A percentile compares a stretch with the other conserved stretches of the same genome.
Evolutionary conservation across 2,888 invertebrate genomes (phyloP).

Genomic region (Spilarctia lutea): DNA sequence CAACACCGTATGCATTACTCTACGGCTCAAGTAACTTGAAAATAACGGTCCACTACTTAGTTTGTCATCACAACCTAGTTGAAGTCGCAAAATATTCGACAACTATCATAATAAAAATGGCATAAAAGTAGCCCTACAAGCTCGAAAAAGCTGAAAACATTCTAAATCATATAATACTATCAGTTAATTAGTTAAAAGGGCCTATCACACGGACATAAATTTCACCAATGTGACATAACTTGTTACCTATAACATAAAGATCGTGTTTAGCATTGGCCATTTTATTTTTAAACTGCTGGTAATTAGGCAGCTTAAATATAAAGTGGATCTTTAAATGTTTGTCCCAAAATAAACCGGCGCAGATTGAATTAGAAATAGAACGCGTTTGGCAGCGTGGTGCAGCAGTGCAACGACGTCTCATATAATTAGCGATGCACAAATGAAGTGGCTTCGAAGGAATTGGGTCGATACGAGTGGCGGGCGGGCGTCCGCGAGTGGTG

Average conservation of each 20-base stretch:
- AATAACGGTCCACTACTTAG: background rate
- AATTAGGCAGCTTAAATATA: slow-evolving; percentile 16
- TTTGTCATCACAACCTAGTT: background rate
- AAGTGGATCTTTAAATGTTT: slow-evolving; percentile 38
- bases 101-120: background rate
- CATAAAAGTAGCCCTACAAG: background rate
- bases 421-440: slow-evolving; percentile 85
- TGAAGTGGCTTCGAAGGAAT: slow-evolving; percentile 84
- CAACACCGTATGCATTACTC: background rate
- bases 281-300: slow-evolving; percentile 22
- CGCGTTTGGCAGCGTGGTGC: slow-evolving; percentile 68
- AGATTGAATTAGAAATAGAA: slow-evolving; percentile 76
- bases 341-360: slow-evolving; percentile 59
- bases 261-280: background rate
- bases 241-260: background rate
- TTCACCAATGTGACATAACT: background rate
- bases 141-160: background rate
- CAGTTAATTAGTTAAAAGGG: background rate
- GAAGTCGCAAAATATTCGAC: background rate
- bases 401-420: slow-evolving; percentile 68
- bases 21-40: background rate
- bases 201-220: background rate
- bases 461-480: slow-evolving; percentile 76
- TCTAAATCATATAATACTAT: background rate
- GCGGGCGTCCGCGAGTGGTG: slow-evolving; percentile 51